Conservation (phyloP, 2,797 vertebrate species). For the Phoebastria nigripes region DNA sequence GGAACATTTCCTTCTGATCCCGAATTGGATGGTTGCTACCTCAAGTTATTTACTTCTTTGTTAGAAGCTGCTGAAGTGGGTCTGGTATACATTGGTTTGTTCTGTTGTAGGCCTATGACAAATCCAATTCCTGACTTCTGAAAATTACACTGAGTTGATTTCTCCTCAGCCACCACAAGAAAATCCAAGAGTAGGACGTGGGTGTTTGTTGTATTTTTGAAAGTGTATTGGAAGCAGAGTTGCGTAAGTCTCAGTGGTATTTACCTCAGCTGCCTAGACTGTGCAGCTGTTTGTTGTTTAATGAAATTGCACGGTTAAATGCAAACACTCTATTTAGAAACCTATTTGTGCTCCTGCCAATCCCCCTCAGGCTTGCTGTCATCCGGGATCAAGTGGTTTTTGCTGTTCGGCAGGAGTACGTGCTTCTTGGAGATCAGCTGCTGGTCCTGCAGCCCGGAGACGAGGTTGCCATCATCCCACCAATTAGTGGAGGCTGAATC, state of each 20-base stretch:
- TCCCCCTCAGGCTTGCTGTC: conserved; percentile 70
- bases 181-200: not conserved
- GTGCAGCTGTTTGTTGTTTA: not conserved
- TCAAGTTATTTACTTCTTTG: not conserved
- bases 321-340: not conserved
- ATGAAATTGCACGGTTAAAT: not conserved
- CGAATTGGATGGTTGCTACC: not conserved
- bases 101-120: not conserved
- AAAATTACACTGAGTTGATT: not conserved
- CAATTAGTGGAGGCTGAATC: conserved; percentile 89
- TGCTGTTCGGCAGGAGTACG: conserved; percentile 89
- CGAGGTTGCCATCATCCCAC: conserved; percentile 92
- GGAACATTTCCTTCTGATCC: not conserved
- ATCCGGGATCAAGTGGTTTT: conserved; percentile 84
- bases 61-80: not conserved
- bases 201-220: not conserved
- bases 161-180: not conserved
- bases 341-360: not conserved
- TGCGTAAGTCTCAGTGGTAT: not conserved
- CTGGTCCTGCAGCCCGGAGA: conserved; percentile 84
- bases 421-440: conserved; percentile 82
- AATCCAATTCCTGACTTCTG: not conserved
- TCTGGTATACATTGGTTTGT: not conserved
- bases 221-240: not conserved
- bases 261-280: not conserved